A percentile compares a stretch with the other conserved stretches of the same genome.
Conservation (phyloP, 2,113 vertebrate genomes). For the Tragelaphus scriptus region DNA sequence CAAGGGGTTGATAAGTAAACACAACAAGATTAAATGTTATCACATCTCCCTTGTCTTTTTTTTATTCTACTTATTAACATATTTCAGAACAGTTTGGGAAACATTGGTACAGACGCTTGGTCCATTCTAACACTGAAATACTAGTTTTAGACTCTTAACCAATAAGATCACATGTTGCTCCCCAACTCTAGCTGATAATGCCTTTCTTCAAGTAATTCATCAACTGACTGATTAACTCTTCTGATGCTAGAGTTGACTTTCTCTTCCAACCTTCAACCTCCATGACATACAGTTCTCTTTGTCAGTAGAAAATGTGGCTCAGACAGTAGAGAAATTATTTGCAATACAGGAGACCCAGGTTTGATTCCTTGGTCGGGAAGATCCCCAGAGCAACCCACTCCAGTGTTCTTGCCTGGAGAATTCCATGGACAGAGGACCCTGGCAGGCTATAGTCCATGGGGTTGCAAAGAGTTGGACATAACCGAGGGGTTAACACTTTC, state of each 20-base stretch:
- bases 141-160: background rate
- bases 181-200: background rate
- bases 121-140: background rate
- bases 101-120: background rate
- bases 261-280: background rate
- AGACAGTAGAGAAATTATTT: background rate
- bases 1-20: background rate
- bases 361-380: background rate
- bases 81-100: background rate
- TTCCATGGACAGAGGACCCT: background rate
- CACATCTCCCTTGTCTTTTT: background rate
- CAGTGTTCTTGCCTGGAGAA: background rate
- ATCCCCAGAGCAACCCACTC: background rate
- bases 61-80: conserved; percentile 1
- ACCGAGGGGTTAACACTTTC: background rate
- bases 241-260: background rate
- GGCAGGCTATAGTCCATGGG: background rate
- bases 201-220: background rate
- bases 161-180: background rate
- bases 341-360: background rate
- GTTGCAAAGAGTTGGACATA: background rate
- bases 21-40: background rate
- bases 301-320: background rate
- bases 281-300: background rate
- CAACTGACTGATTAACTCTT: background rate